These are phyloP conservation scores for Anarrhichthys ocellatus DNA, from an alignment of 2,113 vertebrate species.

Conservation along the genomic window DNA sequence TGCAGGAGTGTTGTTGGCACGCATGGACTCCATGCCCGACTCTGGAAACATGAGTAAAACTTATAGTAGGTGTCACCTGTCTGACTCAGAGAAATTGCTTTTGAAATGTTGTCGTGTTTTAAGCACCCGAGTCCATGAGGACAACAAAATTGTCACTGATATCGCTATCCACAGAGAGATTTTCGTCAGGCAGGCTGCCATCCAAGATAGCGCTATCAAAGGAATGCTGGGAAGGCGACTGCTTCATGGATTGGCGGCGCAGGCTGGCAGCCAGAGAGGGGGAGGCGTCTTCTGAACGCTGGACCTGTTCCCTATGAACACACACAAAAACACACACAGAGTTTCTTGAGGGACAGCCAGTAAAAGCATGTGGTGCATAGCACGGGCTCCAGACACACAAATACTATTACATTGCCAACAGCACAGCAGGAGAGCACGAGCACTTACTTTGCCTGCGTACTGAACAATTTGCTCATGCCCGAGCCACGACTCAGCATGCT, in stretches of 20 bases:
- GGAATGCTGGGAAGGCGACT: slow-evolving; percentile 92
- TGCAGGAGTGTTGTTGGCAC: slow-evolving; percentile 72
- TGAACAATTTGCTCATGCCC: slow-evolving; percentile 92
- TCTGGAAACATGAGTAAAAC: slow-evolving; percentile 81
- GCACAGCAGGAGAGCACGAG: slow-evolving; percentile 33
- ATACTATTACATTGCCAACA: slow-evolving; percentile 17
- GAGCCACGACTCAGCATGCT: slow-evolving; percentile 91
- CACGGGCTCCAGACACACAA: slow-evolving; percentile 24
- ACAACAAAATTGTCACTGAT: slow-evolving; percentile 91
- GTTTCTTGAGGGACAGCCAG: neutral
- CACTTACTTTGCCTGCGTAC: slow-evolving; percentile 86
- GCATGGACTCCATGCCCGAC: slow-evolving; percentile 86
- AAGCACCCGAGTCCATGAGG: slow-evolving; percentile 89
- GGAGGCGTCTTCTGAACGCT: slow-evolving; percentile 84
- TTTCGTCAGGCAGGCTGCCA: slow-evolving; percentile 89
- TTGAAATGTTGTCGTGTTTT: neutral
- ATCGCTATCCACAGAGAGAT: slow-evolving; percentile 92
- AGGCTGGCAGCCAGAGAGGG: slow-evolving; percentile 73
- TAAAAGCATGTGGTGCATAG: slow-evolving; percentile 36
- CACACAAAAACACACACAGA: slow-evolving; percentile 20
- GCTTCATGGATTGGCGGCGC: slow-evolving; percentile 88
- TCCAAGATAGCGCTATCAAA: slow-evolving; percentile 91
- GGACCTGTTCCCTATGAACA: slow-evolving; percentile 84
- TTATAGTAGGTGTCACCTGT: neutral
- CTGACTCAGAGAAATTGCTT: neutral